These are phyloP conservation scores for Acleris literana DNA, from an alignment of 2,888 invertebrate species.

Conservation along the genomic window DNA sequence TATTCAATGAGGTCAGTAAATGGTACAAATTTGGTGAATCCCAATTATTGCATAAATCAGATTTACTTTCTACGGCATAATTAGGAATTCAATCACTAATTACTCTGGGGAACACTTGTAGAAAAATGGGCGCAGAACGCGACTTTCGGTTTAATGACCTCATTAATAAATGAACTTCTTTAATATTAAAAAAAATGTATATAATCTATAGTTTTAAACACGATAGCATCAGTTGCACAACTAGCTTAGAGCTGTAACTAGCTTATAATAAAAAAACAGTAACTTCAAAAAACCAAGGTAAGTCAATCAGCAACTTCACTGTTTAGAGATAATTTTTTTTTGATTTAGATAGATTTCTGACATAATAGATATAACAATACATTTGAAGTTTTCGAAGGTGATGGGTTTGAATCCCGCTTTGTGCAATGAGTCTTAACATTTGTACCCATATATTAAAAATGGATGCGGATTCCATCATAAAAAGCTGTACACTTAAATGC, in stretches of 20 bases:
- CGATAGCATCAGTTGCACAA: conserved; percentile 11
- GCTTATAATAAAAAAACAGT: not conserved
- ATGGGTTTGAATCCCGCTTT: not conserved
- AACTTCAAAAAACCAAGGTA: conserved; percentile 1
- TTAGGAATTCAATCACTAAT: conserved; percentile 12
- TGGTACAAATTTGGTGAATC: no score
- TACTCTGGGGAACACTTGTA: not conserved
- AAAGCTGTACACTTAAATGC: no score
- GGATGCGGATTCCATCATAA: no score
- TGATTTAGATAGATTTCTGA: no score
- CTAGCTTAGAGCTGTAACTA: not conserved
- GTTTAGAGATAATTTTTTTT: not conserved
- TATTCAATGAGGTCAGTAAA: no score
- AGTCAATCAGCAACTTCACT: not conserved
- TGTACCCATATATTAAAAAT: not conserved
- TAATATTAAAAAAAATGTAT: conserved; percentile 13
- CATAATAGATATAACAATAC: no score
- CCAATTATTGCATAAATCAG: conserved; percentile 1
- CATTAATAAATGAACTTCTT: conserved; percentile 9
- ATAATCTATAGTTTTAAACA: conserved; percentile 3
- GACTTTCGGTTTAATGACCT: conserved; percentile 15
- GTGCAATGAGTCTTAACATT: not conserved
- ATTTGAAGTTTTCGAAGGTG: not conserved
- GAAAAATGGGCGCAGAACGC: not conserved
- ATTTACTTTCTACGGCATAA: conserved; percentile 8